Conservation (phyloP, 2,113 vertebrate genomes). For the Oceanites oceanicus region DNA sequence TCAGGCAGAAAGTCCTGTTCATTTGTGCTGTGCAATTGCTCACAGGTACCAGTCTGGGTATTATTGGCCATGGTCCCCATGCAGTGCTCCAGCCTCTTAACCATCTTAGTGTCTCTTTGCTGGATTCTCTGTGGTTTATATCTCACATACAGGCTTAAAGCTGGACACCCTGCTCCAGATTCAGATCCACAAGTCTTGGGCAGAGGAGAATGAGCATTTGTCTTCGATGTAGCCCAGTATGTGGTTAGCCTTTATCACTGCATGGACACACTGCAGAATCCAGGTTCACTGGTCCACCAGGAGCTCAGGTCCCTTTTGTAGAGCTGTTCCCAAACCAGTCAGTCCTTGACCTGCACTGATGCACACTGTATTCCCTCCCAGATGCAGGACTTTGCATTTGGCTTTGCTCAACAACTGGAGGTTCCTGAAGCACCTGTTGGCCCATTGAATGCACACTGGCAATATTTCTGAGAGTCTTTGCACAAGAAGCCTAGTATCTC, state of each 20-base stretch:
- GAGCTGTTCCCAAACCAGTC: not conserved
- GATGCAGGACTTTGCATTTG: not conserved
- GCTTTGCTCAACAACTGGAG: not conserved
- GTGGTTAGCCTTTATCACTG: not conserved
- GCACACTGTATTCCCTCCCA: fast-evolving
- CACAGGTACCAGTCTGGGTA: fast-evolving
- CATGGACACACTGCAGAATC: not conserved
- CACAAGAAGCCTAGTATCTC: not conserved
- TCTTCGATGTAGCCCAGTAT: not conserved
- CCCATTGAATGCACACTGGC: not conserved
- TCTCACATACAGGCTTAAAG: not conserved
- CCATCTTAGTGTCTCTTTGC: not conserved
- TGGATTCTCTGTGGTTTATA: not conserved
- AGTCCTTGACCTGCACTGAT: not conserved
- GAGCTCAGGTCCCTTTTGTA: not conserved
- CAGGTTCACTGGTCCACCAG: not conserved
- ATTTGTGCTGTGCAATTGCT: not conserved
- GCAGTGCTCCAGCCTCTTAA: not conserved
- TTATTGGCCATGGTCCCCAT: not conserved
- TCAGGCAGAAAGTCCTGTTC: not conserved
- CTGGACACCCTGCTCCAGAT: not conserved
- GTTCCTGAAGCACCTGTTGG: not conserved
- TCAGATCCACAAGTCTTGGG: not conserved
- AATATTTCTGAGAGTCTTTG: not conserved
- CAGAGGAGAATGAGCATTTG: not conserved